Conservation (phyloP, 2,113 vertebrate genomes). For the Ictalurus furcatus region DNA sequence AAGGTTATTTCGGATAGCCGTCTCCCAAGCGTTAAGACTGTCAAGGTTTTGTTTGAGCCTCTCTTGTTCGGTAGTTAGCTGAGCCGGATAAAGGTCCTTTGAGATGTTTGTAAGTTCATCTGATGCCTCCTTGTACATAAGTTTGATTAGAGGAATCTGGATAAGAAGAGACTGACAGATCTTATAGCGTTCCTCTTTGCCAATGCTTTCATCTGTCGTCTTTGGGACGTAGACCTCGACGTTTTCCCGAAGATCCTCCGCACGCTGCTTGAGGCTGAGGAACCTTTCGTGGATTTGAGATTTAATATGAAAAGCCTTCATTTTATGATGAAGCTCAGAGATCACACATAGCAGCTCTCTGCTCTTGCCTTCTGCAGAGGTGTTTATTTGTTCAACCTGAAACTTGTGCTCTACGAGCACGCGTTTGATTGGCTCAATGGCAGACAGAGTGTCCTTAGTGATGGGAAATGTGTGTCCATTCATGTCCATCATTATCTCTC, state of each 20-base stretch:
- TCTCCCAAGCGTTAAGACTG: slow-evolving; percentile 62
- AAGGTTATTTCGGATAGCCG: slow-evolving; percentile 67
- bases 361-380: slow-evolving; percentile 61
- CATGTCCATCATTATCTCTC: slow-evolving; percentile 61
- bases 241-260: slow-evolving; percentile 69
- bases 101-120: slow-evolving; percentile 72
- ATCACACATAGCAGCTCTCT: slow-evolving; percentile 62
- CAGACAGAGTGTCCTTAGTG: slow-evolving; percentile 61
- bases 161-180: slow-evolving; percentile 71
- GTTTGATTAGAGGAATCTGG: slow-evolving; percentile 71
- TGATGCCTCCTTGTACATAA: slow-evolving; percentile 66
- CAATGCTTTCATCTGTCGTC: slow-evolving; percentile 58
- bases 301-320: slow-evolving; percentile 63
- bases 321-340: slow-evolving; percentile 70
- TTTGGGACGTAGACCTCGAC: slow-evolving; percentile 68
- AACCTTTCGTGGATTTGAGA: slow-evolving; percentile 68
- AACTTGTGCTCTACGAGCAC: slow-evolving; percentile 66
- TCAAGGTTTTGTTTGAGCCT: slow-evolving; percentile 69
- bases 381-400: slow-evolving; percentile 63
- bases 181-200: slow-evolving; percentile 63
- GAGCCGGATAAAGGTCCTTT: slow-evolving; percentile 67
- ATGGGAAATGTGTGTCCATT: slow-evolving; percentile 64
- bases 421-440: slow-evolving; percentile 62
- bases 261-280: slow-evolving; percentile 68
- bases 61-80: slow-evolving; percentile 71